phyloP scores from a whole-genome alignment of 2,888 invertebrate species.

The Odontocerum albicorne region DNA sequence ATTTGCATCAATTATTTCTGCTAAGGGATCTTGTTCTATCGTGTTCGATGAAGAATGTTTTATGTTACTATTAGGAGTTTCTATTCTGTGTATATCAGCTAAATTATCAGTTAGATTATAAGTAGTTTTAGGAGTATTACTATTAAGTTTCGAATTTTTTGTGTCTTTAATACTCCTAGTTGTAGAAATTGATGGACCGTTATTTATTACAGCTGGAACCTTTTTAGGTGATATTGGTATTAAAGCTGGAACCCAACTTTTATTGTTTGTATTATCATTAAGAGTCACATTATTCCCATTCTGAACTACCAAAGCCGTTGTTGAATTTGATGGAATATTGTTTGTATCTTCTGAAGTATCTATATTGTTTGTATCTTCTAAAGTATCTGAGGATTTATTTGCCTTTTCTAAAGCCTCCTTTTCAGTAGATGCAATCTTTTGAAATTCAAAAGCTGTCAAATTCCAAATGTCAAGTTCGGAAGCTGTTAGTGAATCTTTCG shows the following conservation, averaged over 20 bases:
- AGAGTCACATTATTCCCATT: no score
- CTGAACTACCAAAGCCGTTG: no score
- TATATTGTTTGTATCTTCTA: no score
- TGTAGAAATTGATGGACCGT: no score
- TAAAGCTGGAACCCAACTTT: no score
- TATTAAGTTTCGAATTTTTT: no score
- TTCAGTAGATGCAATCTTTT: slow-evolving; percentile 2
- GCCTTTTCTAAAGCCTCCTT: background rate
- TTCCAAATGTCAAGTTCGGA: no score
- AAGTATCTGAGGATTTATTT: no score
- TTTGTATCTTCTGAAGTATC: background rate
- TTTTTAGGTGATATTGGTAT: no score
- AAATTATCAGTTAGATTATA: background rate
- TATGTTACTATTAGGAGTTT: background rate
- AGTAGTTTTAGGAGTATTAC: background rate
- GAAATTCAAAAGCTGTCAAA: slow-evolving; percentile 3
- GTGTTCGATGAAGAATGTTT: background rate
- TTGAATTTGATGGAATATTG: slow-evolving; percentile 3
- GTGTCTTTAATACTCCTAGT: no score
- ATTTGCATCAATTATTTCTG: background rate
- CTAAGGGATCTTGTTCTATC: background rate
- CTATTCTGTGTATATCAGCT: background rate
- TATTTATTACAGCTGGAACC: no score
- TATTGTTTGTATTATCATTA: no score
- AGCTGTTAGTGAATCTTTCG: background rate